Evolutionary conservation across 1,140 invertebrate species (phyloP).

Genomic region (Trigoniulus corallinus): DNA sequence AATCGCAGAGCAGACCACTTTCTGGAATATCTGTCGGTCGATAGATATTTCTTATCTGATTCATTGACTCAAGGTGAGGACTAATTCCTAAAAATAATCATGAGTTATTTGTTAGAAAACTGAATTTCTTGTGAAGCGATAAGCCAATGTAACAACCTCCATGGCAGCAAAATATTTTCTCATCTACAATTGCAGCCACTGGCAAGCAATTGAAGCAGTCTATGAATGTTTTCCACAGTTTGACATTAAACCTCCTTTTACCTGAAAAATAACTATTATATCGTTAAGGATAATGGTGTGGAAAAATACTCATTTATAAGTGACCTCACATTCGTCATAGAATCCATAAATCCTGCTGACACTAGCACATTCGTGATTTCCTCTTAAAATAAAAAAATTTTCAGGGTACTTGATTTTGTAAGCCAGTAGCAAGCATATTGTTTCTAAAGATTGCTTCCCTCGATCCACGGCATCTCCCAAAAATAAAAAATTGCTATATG

Average conservation of each 20-base stretch:
- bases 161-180: slow-evolving; percentile 77
- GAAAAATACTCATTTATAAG: not conserved
- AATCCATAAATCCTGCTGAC: slow-evolving; percentile 80
- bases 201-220: slow-evolving; percentile 98
- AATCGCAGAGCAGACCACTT: slow-evolving; percentile 69
- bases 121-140: not conserved
- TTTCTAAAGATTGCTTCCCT: slow-evolving; percentile 41
- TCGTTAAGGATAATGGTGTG: not conserved
- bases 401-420: slow-evolving; percentile 49
- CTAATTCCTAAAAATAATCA: slow-evolving; percentile 21
- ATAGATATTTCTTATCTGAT: slow-evolving; percentile 49
- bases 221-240: slow-evolving; percentile 96
- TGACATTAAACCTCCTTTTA: slow-evolving; percentile 83
- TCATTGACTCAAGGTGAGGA: slow-evolving; percentile 74
- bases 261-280: not conserved
- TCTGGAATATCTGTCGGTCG: slow-evolving; percentile 49
- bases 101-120: not conserved
- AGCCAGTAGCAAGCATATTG: slow-evolving; percentile 41
- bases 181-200: slow-evolving; percentile 79
- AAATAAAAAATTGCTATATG: slow-evolving; percentile 29
- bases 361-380: slow-evolving; percentile 44
- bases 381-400: slow-evolving; percentile 42
- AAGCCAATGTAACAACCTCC: slow-evolving; percentile 33
- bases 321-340: slow-evolving; percentile 70
- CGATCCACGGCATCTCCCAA: slow-evolving; percentile 27